These are phyloP conservation scores for Centruroides vittatus DNA, from an alignment of 1,140 invertebrate species.

Conservation along the genomic window DNA sequence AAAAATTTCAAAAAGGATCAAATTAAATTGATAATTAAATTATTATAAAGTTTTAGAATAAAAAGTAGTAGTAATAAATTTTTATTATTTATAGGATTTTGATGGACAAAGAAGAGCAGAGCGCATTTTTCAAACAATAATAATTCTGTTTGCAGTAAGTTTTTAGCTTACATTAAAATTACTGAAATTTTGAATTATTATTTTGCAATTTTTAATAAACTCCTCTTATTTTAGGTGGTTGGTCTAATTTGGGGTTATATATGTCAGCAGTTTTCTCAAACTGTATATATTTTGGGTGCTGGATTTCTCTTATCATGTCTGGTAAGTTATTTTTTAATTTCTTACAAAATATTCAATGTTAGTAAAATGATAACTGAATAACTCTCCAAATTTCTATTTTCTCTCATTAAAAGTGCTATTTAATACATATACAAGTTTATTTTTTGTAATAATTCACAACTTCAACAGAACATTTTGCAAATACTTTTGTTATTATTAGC, in stretches of 20 bases:
- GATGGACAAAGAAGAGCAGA: slow-evolving; percentile 80
- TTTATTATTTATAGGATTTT: slow-evolving; percentile 50
- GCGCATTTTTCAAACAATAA: slow-evolving; percentile 70
- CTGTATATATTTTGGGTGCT: slow-evolving; percentile 78
- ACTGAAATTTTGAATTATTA: background rate
- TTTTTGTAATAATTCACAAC: too few species aligned
- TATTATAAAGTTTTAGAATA: too few species aligned
- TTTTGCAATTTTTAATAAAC: background rate
- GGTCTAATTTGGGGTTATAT: slow-evolving; percentile 84
- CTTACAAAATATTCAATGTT: too few species aligned
- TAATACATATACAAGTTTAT: too few species aligned
- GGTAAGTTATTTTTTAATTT: slow-evolving; percentile 37
- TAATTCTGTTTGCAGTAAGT: slow-evolving; percentile 68
- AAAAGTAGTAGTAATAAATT: too few species aligned
- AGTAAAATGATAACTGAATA: too few species aligned
- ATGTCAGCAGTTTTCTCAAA: slow-evolving; percentile 89
- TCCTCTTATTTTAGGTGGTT: slow-evolving; percentile 41
- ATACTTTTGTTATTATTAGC: too few species aligned
- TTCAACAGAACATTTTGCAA: too few species aligned
- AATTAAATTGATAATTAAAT: too few species aligned
- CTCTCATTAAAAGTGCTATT: too few species aligned
- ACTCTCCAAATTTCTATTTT: too few species aligned
- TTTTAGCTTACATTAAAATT: background rate
- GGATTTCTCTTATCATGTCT: slow-evolving; percentile 73
- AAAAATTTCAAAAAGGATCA: too few species aligned